Evolutionary conservation across 1,140 invertebrate species (phyloP).

Genomic region (Drosophila arizonae): DNA sequence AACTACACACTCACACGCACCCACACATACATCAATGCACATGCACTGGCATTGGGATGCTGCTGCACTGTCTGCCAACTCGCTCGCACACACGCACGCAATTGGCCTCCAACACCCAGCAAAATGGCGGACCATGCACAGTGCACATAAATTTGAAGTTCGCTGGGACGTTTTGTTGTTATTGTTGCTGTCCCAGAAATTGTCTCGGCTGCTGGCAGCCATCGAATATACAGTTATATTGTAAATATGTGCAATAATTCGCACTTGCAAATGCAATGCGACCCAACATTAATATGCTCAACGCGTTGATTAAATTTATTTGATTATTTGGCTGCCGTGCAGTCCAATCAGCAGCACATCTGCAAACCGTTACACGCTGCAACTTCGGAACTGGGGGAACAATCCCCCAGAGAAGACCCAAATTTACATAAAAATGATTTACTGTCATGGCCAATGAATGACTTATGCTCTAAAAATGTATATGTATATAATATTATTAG

Average conservation of each 20-base stretch:
- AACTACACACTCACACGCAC: conserved; percentile 3
- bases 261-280: conserved; percentile 18
- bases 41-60: conserved; percentile 23
- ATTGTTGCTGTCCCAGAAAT: conserved; percentile 1
- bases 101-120: neutral
- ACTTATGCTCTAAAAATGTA: too few species aligned
- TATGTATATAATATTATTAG: too few species aligned
- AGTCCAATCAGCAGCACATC: conserved; percentile 13
- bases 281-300: conserved; percentile 9
- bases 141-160: conserved; percentile 6
- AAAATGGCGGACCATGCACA: conserved; percentile 33
- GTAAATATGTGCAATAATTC: conserved; percentile 17
- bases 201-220: neutral
- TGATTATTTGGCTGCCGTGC: conserved; percentile 26
- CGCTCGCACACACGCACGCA: conserved; percentile 9
- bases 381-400: neutral
- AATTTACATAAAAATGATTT: neutral
- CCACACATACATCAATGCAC: neutral
- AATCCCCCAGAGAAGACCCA: neutral
- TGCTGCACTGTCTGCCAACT: conserved; percentile 12
- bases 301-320: conserved; percentile 33
- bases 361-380: conserved; percentile 4
- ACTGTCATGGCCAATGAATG: neutral
- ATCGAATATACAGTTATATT: conserved; percentile 30
- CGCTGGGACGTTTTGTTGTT: neutral